These are phyloP conservation scores for Turritopsis dohrnii DNA, from an alignment of 30 jellyfish, hydroid and myxozoan genomes.

Conservation along the genomic window DNA sequence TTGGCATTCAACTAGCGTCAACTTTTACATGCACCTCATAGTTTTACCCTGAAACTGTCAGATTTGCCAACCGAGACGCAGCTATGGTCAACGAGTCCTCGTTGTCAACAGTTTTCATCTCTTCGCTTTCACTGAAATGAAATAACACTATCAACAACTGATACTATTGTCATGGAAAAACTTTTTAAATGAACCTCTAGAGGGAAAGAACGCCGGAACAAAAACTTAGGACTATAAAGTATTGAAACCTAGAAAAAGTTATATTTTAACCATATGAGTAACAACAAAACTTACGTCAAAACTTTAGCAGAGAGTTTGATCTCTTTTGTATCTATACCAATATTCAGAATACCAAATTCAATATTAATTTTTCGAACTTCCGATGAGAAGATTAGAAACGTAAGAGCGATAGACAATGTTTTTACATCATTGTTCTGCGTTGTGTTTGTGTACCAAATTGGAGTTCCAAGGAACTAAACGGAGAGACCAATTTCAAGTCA, in stretches of 20 bases:
- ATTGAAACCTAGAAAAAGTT: no score
- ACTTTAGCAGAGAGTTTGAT: neutral
- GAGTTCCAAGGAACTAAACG: constrained; percentile 4
- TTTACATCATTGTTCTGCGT: neutral
- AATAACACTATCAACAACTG: no score
- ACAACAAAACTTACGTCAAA: constrained; percentile 12
- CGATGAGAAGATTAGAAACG: neutral
- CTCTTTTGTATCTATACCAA: constrained; percentile 1
- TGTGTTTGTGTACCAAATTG: constrained; percentile 15
- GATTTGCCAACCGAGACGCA: constrained; percentile 18
- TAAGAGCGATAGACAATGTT: neutral
- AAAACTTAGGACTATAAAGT: no score
- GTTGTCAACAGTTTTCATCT: constrained; percentile 18
- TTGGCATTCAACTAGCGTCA: no score
- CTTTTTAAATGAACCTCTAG: no score
- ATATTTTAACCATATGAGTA: no score
- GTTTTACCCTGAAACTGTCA: constrained; percentile 37
- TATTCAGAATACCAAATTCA: constrained; percentile 15
- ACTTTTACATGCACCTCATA: no score
- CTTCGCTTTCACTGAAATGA: constrained; percentile 29
- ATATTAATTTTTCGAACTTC: neutral
- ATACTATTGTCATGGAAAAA: no score
- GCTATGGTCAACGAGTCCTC: neutral
- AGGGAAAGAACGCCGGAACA: no score
- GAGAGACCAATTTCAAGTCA: no score